phyloP scores from a whole-genome alignment of 2,113 vertebrate genomes.

The Crotophaga sulcirostris region DNA sequence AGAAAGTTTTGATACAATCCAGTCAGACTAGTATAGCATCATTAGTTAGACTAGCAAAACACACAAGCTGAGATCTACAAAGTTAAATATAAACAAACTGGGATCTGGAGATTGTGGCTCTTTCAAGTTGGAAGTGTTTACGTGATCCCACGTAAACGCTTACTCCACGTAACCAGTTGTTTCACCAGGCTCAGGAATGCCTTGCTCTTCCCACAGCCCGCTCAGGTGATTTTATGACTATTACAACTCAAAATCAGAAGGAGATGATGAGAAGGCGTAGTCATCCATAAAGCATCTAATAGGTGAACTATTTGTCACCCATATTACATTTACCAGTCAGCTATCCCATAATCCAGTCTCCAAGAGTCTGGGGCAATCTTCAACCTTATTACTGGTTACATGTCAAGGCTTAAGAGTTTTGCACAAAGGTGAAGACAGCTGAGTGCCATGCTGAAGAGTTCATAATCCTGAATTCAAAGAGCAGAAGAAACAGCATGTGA shows the following conservation, averaged over 20 bases:
- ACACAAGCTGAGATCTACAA: neutral
- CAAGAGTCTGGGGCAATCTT: neutral
- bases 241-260: neutral
- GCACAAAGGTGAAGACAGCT: neutral
- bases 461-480: neutral
- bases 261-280: neutral
- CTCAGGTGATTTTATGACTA: neutral
- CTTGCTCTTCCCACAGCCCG: neutral
- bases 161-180: neutral
- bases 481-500: neutral
- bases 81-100: slow-evolving; percentile 29
- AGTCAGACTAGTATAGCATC: slow-evolving; percentile 26
- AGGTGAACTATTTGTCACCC: neutral
- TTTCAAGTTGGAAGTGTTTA: slow-evolving; percentile 27
- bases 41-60: slow-evolving; percentile 31
- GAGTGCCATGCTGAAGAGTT: neutral
- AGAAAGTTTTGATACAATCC: neutral
- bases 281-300: neutral
- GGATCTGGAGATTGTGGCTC: neutral
- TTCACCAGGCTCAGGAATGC: slow-evolving; percentile 34
- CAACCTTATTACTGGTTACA: neutral
- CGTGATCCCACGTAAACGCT: neutral
- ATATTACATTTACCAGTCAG: neutral
- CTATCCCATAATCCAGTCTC: neutral
- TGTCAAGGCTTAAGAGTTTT: neutral